These are phyloP conservation scores for Drosophila conformis DNA, from an alignment of 2,888 invertebrate genomes.

Conservation along the genomic window DNA sequence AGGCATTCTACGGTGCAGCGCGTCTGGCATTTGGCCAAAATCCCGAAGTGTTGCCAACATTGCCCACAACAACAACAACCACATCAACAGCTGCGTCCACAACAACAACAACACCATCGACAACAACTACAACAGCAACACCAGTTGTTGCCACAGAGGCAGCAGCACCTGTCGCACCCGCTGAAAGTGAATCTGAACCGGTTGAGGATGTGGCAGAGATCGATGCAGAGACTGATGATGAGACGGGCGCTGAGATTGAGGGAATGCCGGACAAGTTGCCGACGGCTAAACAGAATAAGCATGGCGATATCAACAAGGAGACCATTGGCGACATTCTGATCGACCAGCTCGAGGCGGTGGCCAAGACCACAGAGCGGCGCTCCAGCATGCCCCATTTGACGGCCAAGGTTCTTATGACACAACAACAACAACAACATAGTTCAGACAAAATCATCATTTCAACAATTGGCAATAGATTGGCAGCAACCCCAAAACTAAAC, in stretches of 20 bases:
- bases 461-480: conserved; percentile 65
- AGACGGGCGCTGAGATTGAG: conserved; percentile 39
- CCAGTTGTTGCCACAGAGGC: conserved; percentile 50
- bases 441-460: conserved; percentile 15
- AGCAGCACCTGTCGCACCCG: conserved; percentile 19
- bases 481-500: conserved; percentile 14
- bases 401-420: conserved; percentile 83
- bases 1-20: conserved; percentile 88
- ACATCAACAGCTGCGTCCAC: conserved; percentile 60
- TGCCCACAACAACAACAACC: conserved; percentile 75
- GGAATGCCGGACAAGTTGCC: conserved; percentile 49
- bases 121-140: conserved; percentile 57
- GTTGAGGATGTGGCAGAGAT: conserved; percentile 48
- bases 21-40: conserved; percentile 86
- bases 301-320: conserved; percentile 75
- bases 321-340: conserved; percentile 76
- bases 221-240: conserved; percentile 24
- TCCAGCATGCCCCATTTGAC: conserved; percentile 75
- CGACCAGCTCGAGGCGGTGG: conserved; percentile 75
- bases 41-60: conserved; percentile 85
- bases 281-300: conserved; percentile 47
- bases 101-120: conserved; percentile 62
- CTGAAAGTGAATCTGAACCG: conserved; percentile 24
- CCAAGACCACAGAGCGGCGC: conserved; percentile 79
- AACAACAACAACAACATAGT: conserved; percentile 6